phyloP scores from a whole-genome alignment of 64 coral and sea anemone species.

The Acropora tenuis region DNA sequence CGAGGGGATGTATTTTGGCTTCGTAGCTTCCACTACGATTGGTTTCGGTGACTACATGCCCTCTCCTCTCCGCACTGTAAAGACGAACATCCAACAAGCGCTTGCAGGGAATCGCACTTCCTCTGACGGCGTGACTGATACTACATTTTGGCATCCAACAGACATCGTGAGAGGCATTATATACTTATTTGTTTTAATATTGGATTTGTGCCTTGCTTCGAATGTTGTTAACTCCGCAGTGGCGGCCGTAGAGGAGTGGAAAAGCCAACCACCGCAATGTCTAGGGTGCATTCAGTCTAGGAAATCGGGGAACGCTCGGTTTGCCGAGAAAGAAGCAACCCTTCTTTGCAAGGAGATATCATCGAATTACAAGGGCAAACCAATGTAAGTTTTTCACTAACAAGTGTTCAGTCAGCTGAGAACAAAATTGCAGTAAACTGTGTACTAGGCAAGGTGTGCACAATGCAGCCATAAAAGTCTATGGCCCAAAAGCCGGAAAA shows the following conservation, averaged over 20 bases:
- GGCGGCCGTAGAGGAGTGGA: constrained; percentile 31
- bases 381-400: no score
- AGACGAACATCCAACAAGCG: not conserved
- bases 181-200: not conserved
- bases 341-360: no score
- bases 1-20: constrained; percentile 57
- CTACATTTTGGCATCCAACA: not conserved
- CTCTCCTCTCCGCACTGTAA: not conserved
- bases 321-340: not conserved
- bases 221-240: constrained; percentile 63
- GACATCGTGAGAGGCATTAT: not conserved
- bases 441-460: no score
- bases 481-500: no score
- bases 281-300: not conserved
- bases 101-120: not conserved
- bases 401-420: no score
- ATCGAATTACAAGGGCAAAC: no score
- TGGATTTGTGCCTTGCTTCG: constrained; percentile 51
- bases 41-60: constrained; percentile 69
- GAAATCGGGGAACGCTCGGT: not conserved
- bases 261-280: not conserved
- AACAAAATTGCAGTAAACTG: no score
- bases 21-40: constrained; percentile 55
- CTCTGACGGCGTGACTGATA: not conserved
- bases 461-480: no score